Base-by-base conservation (phyloP, 2,888 invertebrate species). In the Leptinotarsa haldemani region DNA sequence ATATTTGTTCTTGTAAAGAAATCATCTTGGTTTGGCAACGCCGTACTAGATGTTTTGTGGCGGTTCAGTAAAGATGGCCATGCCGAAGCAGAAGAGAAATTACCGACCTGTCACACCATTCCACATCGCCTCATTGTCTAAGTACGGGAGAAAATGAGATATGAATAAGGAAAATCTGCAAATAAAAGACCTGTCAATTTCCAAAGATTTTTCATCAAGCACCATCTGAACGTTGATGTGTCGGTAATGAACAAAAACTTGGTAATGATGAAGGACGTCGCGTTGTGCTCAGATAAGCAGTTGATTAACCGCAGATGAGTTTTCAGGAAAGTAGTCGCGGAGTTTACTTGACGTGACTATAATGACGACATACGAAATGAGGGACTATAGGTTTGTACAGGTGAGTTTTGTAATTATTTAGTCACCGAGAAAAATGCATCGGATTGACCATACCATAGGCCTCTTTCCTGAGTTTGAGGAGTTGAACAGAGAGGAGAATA, bases 161-260 rank as follows among this genome's bases (percentile, higher is more conserved):
- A 86, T 86, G 87, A 86, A 86, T 84, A 85, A 86, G 83, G 84
- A 84, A 86, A 87, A 87, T 87, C 87, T 86, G 85, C 86, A 86
- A 87, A 87, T 87, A 88, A 87, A 87, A 85, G 86, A 83, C 83
- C 86, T 86, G 88, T 88, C 88, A 87, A 86, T 88, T 87, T 84
- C 84, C 83, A 79, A 81, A 86, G 87, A 87, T 87, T 88, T 88
- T 88, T 88, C 88, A 87, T 88, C 88, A 85, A 84, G 86, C 86
- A 83, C 85, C 86, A 86, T 85, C 86, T 85, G 85, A 86, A 83
- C 84, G 84, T 83, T 86, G 85, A 86, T 85, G 85, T 86, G 85
- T 84, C 83, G 81, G 82, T 87, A 87, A 87, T 87, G 87, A 87
- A 87, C 86, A 86, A 87, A 87, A 87, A 87, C 85, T 84, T 82